Evolutionary conservation across 2,797 vertebrate species (phyloP).

Genomic region (Leuciscus waleckii): DNA sequence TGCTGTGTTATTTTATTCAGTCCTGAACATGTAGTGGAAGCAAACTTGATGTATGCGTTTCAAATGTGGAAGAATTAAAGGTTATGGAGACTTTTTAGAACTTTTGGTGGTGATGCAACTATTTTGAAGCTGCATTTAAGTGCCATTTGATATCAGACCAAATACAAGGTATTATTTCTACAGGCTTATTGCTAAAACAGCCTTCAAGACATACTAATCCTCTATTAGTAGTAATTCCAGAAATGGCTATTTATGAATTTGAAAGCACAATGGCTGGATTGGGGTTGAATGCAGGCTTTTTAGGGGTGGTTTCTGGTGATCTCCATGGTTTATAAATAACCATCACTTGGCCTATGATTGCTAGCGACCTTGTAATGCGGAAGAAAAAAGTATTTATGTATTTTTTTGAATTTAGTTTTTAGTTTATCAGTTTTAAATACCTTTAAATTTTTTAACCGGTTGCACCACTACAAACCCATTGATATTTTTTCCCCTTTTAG

Average conservation of each 20-base stretch:
- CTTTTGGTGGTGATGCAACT: constrained; percentile 5
- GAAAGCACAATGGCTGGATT: not conserved
- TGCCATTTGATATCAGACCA: not conserved
- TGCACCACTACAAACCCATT: not conserved
- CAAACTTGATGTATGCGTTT: constrained; percentile 11
- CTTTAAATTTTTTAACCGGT: not conserved
- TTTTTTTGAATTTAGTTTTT: not conserved
- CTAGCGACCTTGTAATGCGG: not conserved
- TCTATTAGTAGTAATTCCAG: not conserved
- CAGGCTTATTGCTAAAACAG: not conserved
- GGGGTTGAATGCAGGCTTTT: not conserved
- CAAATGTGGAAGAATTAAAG: not conserved
- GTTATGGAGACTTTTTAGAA: constrained; percentile 8
- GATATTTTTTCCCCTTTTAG: not conserved
- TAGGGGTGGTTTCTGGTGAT: not conserved
- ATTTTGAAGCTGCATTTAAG: not conserved
- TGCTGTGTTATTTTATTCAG: constrained; percentile 13
- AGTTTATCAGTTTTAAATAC: not conserved
- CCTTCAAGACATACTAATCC: not conserved
- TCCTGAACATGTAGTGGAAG: not conserved
- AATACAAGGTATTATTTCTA: not conserved
- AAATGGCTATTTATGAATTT: not conserved
- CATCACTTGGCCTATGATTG: not conserved
- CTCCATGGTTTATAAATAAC: not conserved
- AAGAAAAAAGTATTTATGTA: too few relatives aligned